Evolutionary conservation across 2,888 invertebrate genomes (phyloP), one percentile per base, ranked within the genome.

Genomic region (Orchesella flavescens): DNA sequence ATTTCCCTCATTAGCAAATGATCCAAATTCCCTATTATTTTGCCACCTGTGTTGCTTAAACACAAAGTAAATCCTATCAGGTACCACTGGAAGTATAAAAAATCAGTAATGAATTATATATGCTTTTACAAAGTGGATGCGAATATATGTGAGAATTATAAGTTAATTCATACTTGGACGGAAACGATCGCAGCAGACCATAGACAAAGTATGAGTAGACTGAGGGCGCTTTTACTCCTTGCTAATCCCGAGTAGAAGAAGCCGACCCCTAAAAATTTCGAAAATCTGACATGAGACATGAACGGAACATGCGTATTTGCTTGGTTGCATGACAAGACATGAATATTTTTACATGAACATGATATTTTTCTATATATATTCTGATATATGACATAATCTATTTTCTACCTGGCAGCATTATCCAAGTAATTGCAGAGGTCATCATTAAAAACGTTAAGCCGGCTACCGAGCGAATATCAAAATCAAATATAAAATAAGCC

Each of bases 381-480:
- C n/a, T n/a, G n/a, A n/a, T n/a, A n/a, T n/a, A n/a, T n/a, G n/a
- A n/a, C n/a, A n/a, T n/a, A n/a, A n/a, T n/a, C n/a, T n/a, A n/a
- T n/a, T n/a, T n/a, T n/a, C n/a, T n/a, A n/a, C n/a, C 87, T n/a
- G 86, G 87, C 5, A 87, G 69, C 86, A 86, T 85, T 13, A 87
- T 71, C 85, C 85, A 86, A 0, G 85, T 85, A 0, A 86, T 65
- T 2, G 86, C 75, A 9, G 85, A 34, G 0, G 73, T 82, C 82
- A 82, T 82, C 82, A 82, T 68, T 2, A 82, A 65, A 46, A 74
- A 82, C 5, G 68, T 82, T 44, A 82, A 24, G n/a, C 68, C 75
- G 46, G 81, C 75, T 74, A 19, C 1, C 9, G 17, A 53, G 21
- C 4, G 13, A 49, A 49, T 5, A 21, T 15, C 49, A 49, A 3